Base-by-base conservation (phyloP, 2,797 vertebrate genomes). In the Margarornis squamiger region DNA sequence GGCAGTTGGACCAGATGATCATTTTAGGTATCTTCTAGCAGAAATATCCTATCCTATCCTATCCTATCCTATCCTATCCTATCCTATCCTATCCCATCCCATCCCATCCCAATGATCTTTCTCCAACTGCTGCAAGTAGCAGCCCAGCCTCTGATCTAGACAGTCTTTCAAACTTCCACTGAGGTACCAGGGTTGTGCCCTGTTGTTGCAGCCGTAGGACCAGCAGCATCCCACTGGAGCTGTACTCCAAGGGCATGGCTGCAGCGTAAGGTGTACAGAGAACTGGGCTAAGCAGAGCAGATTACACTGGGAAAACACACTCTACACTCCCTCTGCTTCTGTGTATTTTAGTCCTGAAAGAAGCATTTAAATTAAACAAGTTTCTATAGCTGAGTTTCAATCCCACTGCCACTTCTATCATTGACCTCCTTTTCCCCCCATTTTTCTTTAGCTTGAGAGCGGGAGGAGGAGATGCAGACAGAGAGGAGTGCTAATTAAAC, bases 401-500 rank as follows among this genome's bases (percentile, higher is more conserved):
- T 95, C 86, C 93, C 96, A 71, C 77, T 90, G 94, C 91, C 71
- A 14, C 85, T 95, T 91, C 92, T 71, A 90, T 86, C 12, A 4
- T 7, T 88, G 91, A 92, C 94, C 88, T 96, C 91, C 70, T 93
- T 90, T 90, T 22, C 2, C 1, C 22, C 18, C 52, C 62, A 61
- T 76, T 88, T 94, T 77, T 58, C 84, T 92, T 68, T 16, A 74
- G 49, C 80, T 90, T 3, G 8, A 93, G 93, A 79, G 94, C 39
- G 1, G 72, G 63, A 90, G 87, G 76, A 88, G 93, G 88, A 82
- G 96, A 86, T 21, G 77, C 79, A 82, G 85, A 51, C 85, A 49
- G 92, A 90, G 90, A 91, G 23, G 72, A 95, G 93, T 74, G 96
- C 94, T 97, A 97, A 96, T 97, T 96, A 97, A 97, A 95, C 95